phyloP scores from a whole-genome alignment of 2,888 invertebrate species.

The Acanthacorydalis orientalis region DNA sequence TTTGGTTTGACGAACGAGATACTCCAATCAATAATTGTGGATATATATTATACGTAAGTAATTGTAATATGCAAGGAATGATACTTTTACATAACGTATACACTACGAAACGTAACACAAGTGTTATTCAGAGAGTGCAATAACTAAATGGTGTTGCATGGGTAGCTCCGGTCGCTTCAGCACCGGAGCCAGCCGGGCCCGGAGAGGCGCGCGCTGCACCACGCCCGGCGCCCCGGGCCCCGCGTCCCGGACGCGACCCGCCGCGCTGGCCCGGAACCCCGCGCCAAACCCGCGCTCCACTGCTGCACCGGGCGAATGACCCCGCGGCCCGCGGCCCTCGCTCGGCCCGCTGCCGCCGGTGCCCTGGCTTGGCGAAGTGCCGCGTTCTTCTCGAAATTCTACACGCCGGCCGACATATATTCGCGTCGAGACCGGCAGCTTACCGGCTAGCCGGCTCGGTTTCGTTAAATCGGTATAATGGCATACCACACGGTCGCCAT shows the following conservation, averaged over 20 bases:
- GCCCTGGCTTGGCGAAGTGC: too few relatives aligned
- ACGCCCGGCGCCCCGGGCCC: slow-evolving; percentile 23
- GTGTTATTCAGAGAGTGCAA: slow-evolving; percentile 43
- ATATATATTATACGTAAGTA: not conserved
- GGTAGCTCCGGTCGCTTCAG: slow-evolving; percentile 30
- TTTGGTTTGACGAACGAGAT: too few relatives aligned
- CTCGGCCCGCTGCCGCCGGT: too few relatives aligned
- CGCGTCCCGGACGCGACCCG: slow-evolving; percentile 11
- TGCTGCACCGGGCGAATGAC: too few relatives aligned
- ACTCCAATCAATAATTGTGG: too few relatives aligned
- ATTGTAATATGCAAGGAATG: not conserved
- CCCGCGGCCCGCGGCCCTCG: too few relatives aligned
- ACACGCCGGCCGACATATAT: too few relatives aligned
- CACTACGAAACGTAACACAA: slow-evolving; percentile 44
- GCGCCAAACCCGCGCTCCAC: not conserved
- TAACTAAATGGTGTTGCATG: slow-evolving; percentile 40
- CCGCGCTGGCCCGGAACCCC: not conserved
- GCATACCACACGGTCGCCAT: too few relatives aligned
- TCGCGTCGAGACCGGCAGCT: too few relatives aligned
- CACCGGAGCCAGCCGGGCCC: slow-evolving; percentile 28
- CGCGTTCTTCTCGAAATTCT: too few relatives aligned
- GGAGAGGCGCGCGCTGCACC: slow-evolving; percentile 18
- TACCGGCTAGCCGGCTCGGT: too few relatives aligned
- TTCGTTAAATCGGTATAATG: too few relatives aligned
- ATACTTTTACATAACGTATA: slow-evolving; percentile 28